These are phyloP conservation scores for Trichogramma dendrolimi DNA, from an alignment of 2,888 invertebrate species.

Conservation along the genomic window DNA sequence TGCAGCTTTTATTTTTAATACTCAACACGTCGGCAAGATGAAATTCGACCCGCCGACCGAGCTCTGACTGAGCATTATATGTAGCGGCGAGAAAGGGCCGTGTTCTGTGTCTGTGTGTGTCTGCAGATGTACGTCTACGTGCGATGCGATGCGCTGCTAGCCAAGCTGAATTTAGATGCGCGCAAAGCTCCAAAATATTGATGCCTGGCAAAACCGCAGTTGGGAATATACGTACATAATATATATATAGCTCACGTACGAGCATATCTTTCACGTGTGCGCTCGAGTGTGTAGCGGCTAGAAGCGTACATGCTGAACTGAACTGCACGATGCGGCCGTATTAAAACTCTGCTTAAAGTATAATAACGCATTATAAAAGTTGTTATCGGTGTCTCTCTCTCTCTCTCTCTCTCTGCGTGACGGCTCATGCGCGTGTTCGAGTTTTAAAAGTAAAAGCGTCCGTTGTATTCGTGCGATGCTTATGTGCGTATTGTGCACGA, in stretches of 20 bases:
- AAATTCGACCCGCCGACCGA: slow-evolving; percentile 6
- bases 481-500: no score
- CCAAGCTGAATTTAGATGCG: slow-evolving; percentile 17
- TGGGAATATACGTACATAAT: no score
- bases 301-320: slow-evolving; percentile 5
- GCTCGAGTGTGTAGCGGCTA: neutral
- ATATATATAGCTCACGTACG: slow-evolving; percentile 10
- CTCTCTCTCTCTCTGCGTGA: no score
- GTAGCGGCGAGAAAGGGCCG: no score
- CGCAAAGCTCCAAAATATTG: slow-evolving; percentile 18
- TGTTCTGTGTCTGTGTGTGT: no score
- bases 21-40: slow-evolving; percentile 17
- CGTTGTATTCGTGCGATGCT: no score
- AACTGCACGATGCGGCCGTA: neutral
- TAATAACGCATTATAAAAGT: slow-evolving; percentile 16
- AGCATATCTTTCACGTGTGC: neutral
- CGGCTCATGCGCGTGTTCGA: no score
- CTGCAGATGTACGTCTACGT: no score
- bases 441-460: no score
- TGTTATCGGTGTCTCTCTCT: slow-evolving; percentile 9
- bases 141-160: no score
- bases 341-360: slow-evolving; percentile 25
- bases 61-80: no score
- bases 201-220: neutral
- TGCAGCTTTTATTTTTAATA: slow-evolving; percentile 11